Conservation (phyloP, 1,140 invertebrate species). For the Drosophila subobscura region DNA sequence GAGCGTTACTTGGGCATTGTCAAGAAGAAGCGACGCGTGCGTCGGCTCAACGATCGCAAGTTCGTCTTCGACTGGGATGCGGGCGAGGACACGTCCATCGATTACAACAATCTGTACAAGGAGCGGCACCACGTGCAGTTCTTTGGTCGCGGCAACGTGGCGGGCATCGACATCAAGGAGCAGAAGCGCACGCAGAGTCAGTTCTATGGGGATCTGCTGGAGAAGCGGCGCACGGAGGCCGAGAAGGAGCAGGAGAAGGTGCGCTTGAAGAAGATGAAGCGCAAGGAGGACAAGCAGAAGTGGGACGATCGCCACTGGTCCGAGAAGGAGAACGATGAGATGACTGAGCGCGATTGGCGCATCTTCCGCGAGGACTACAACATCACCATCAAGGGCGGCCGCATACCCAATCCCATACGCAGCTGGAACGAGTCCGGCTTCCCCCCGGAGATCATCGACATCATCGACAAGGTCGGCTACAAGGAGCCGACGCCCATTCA, state of each 20-base stretch:
- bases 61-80: constrained; percentile 99
- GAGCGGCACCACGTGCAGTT: constrained; percentile 98
- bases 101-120: constrained; percentile 99
- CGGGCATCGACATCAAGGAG: constrained; percentile 97
- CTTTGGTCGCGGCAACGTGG: constrained; percentile 98
- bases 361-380: constrained; percentile 99
- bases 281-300: constrained; percentile 98
- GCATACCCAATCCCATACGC: constrained; percentile 97
- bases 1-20: constrained; percentile 97
- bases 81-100: constrained; percentile 98
- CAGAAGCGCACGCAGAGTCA: constrained; percentile 99
- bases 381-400: constrained; percentile 98
- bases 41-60: constrained; percentile 98
- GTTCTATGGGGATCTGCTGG: constrained; percentile 98
- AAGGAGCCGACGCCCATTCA: constrained; percentile 99
- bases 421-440: constrained; percentile 98
- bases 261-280: constrained; percentile 96
- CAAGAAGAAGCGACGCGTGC: constrained; percentile 96
- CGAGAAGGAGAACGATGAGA: constrained; percentile 96
- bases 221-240: constrained; percentile 96
- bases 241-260: constrained; percentile 99
- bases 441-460: constrained; percentile 95
- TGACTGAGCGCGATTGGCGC: constrained; percentile 99
- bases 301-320: constrained; percentile 99
- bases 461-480: constrained; percentile 98